Evolutionary conservation across 2,113 vertebrate genomes (phyloP), one percentile per base, ranked within the genome.

Genomic region (Solea senegalensis): DNA sequence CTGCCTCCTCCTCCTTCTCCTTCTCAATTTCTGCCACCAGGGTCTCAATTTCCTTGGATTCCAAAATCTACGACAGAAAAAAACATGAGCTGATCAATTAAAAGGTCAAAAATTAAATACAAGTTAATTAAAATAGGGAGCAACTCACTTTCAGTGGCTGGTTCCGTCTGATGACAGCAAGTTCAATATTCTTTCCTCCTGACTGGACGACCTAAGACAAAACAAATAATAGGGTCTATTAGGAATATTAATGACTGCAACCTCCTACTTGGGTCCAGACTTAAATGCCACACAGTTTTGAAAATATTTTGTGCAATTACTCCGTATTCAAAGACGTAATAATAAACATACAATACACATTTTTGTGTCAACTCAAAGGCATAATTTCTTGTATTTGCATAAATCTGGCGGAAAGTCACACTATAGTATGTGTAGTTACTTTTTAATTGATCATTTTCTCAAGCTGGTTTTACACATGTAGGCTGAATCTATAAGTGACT

Each of bases 181-280:
- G 86, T 72, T 95, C 92, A 67, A 84, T 95, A 53, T 92, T 95
- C 90, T 96, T 95, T 15, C 94, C 92, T 67, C 92, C 93, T 85
- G 94, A 95, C 83, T 96, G 95, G 64, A 95, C 93, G 84, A 93
- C 82, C 85, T 94, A 82, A 55, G 44, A 41, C 0, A 50, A 63
- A 88, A 60, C 9, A 52, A 41, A 68, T 4, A 44, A 9, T 15
- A 1, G 41, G 7, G 0, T 1, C 7, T 8, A 4, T 13, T 6
- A 51, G 41, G 15, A 55, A 16, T 26, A 27, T 9, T 1, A 59
- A 54, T 14, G 7, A 34, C 4, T 21, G 43, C 12, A n/a, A n/a
- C 12, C 4, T 34, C 34, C 34, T 34, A 34, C 34, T 34, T 34
- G 34, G 34, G 34, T 34, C 34, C 34, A 34, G 34, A 34, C 34